phyloP scores from a whole-genome alignment of 1,140 invertebrate genomes.

The Papilio xuthus region DNA sequence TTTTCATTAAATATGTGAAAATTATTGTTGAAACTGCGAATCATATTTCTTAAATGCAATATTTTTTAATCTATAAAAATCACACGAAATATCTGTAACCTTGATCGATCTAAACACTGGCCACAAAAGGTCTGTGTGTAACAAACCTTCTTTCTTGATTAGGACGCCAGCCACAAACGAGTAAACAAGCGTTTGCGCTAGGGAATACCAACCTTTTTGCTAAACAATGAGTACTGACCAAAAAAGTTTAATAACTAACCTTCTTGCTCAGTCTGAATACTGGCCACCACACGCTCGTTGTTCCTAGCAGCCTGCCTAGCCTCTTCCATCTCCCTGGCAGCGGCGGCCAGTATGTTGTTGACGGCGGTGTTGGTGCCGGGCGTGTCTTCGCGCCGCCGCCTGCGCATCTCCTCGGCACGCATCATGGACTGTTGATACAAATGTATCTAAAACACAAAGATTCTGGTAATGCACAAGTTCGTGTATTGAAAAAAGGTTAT shows the following conservation, averaged over 20 bases:
- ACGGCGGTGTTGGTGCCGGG: conserved; percentile 73
- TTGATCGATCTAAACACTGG: neutral
- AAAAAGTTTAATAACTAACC: conserved; percentile 32
- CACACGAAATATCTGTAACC: neutral
- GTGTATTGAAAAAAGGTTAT: neutral
- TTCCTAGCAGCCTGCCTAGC: conserved; percentile 58
- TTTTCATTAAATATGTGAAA: neutral
- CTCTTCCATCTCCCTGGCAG: conserved; percentile 77
- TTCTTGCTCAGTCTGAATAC: conserved; percentile 75
- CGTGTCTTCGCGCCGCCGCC: conserved; percentile 71
- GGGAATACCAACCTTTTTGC: conserved; percentile 48
- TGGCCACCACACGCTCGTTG: conserved; percentile 62
- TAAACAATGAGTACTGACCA: conserved; percentile 70
- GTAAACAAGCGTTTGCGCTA: neutral
- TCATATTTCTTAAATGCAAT: neutral
- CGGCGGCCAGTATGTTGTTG: conserved; percentile 76
- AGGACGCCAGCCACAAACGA: neutral
- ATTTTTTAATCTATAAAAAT: neutral
- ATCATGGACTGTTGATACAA: conserved; percentile 80
- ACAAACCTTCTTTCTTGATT: neutral
- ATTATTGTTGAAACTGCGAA: neutral
- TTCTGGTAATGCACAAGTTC: neutral
- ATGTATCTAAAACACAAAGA: conserved; percentile 64
- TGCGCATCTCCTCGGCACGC: conserved; percentile 70
- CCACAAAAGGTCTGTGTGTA: neutral